Percentiles rank a stretch among this genome's conserved stretches.
Evolutionary conservation across 2,113 vertebrate genomes (phyloP).

Genomic region (Australoheros scitulus): DNA sequence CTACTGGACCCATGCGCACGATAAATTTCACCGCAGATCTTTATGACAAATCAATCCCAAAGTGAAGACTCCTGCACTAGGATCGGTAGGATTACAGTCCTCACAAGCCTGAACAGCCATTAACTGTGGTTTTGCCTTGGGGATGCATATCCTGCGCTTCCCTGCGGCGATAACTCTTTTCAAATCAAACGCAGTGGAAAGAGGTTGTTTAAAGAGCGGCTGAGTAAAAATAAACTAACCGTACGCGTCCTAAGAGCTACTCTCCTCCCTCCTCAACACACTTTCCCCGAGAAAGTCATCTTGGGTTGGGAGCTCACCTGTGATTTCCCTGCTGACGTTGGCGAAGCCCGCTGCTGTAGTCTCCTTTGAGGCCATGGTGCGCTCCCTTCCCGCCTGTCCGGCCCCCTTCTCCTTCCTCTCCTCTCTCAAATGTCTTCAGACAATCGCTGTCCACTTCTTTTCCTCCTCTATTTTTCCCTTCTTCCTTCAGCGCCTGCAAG

Average conservation of each 20-base stretch:
- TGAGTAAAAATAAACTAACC: conserved; percentile 18
- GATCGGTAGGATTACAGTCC: conserved; percentile 30
- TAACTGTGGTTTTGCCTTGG: conserved; percentile 17
- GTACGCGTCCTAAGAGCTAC: not conserved
- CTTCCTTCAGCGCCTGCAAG: conserved; percentile 31
- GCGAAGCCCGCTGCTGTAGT: conserved; percentile 63
- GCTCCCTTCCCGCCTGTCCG: conserved; percentile 37
- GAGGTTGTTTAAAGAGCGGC: conserved; percentile 15
- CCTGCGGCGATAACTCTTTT: conserved; percentile 25
- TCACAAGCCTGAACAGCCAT: conserved; percentile 8
- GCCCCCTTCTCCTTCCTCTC: conserved; percentile 40
- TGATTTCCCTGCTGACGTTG: conserved; percentile 78
- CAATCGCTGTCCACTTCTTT: not conserved
- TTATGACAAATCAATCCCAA: conserved; percentile 28
- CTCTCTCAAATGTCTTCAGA: conserved; percentile 9
- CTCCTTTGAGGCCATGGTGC: conserved; percentile 80
- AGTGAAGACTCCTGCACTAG: conserved; percentile 13
- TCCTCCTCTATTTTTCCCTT: not conserved
- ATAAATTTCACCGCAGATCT: conserved; percentile 3
- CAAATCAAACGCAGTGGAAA: conserved; percentile 15
- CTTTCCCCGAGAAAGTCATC: conserved; percentile 16
- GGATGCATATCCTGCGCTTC: conserved; percentile 23
- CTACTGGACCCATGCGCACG: conserved; percentile 9
- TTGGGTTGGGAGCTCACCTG: conserved; percentile 69
- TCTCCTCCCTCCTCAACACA: not conserved